Evolutionary conservation across 2,113 vertebrate species (phyloP), one percentile per base, ranked within the genome.

Genomic region (Empidonax traillii): DNA sequence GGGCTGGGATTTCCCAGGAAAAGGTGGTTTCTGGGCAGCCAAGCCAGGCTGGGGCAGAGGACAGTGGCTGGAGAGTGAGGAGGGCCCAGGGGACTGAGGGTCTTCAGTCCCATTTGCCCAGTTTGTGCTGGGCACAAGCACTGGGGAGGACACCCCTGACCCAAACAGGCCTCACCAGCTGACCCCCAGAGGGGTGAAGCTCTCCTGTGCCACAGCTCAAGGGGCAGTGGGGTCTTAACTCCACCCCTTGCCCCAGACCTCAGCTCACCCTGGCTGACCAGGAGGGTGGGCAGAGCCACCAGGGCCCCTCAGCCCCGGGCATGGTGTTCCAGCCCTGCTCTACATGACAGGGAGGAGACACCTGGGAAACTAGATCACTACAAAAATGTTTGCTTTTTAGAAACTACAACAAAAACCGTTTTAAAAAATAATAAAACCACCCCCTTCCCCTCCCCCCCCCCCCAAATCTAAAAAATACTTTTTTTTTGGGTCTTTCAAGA

Each of bases 351-450:
- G 87, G 73, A 20, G 14, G 22, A 74, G 49, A 44, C 84, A 87
- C 47, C 86, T 85, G 91, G 77, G 66, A 65, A 91, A 94, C 94
- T 97, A 96, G 77, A 89, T 71, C 47, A 55, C 96, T 96, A 97
- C 91, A 37, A 61, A 94, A 69, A 44, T 8, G 44, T 91, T 89
- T 71, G n/a, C 84, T 74, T 82, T 91, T 91, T 21, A 74, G 84
- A 69, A 72, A 94, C 93, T 93, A 96, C 86, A 87, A 41, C 51
- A 83, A 89, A 87, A 73, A 19, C 24, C 35, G 55, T 82, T 55
- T 4, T 6, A 66, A 28, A 44, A 44, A 35, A 44, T 16, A 28
- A 35, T 4, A 71, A 78, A 51, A 37, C 6, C 37, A 2, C 20
- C 22, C 20, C 10, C 16, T n/a, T 17, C 56, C 51, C 28, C n/a